Evolutionary conservation across 2,113 vertebrate genomes (phyloP).

Genomic region (Monarcha castaneiventris): DNA sequence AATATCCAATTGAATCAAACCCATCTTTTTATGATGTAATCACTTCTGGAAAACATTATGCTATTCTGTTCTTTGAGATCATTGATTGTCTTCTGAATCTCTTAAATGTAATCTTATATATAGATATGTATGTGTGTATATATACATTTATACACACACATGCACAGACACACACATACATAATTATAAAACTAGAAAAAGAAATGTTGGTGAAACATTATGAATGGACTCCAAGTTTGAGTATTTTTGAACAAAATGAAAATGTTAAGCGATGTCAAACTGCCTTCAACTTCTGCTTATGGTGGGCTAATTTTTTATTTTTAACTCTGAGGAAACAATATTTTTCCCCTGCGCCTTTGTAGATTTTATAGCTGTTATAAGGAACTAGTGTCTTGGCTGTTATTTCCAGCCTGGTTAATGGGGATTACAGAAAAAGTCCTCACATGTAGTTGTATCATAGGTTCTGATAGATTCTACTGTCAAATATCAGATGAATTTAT

Average conservation of each 20-base stretch:
- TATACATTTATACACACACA: accelerated
- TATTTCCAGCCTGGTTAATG: neutral
- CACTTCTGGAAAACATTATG: constrained; percentile 45
- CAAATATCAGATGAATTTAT: neutral
- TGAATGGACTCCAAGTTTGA: constrained; percentile 3
- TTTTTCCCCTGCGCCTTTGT: neutral
- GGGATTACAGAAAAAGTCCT: neutral
- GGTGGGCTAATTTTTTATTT: neutral
- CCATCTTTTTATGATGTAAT: constrained; percentile 14
- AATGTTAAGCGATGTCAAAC: constrained; percentile 1
- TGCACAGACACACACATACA: accelerated
- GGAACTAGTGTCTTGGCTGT: neutral
- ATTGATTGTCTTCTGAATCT: constrained; percentile 47
- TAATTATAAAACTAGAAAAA: constrained; percentile 43
- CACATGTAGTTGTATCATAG: neutral
- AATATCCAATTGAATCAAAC: neutral
- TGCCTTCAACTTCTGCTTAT: neutral
- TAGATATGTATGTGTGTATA: accelerated
- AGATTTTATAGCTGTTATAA: neutral
- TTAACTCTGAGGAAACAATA: neutral
- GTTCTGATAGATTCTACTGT: neutral
- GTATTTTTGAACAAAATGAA: constrained; percentile 36
- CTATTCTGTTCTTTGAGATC: constrained; percentile 37
- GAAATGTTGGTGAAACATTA: constrained; percentile 9
- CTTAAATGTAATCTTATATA: neutral